Conservation (phyloP, 2,113 vertebrate species). For the Ranitomeya imitator region DNA sequence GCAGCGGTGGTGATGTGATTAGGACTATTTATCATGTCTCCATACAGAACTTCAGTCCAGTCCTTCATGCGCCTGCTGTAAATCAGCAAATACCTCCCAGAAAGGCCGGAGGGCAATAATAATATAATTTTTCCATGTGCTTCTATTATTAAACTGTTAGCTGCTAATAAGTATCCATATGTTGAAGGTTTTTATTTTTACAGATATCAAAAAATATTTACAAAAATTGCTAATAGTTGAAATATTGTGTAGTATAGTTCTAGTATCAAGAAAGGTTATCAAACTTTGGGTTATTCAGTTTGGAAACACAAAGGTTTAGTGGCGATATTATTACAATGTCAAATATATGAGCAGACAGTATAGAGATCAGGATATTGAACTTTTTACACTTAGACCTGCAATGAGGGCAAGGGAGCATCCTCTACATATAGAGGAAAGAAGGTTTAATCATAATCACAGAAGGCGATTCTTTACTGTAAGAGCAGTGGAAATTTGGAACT, state of each 20-base stretch:
- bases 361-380: too few relatives aligned
- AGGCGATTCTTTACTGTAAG: too few relatives aligned
- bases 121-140: background rate
- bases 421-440: too few relatives aligned
- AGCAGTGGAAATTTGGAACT: too few relatives aligned
- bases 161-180: background rate
- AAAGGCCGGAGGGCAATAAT: background rate
- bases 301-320: too few relatives aligned
- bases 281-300: too few relatives aligned
- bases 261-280: too few relatives aligned
- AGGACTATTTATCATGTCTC: constrained; percentile 17
- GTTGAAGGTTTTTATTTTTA: background rate
- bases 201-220: background rate
- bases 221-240: background rate
- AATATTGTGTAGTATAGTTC: background rate
- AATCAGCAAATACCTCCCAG: background rate
- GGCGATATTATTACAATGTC: too few relatives aligned
- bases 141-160: background rate
- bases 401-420: too few relatives aligned
- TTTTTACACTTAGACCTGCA: too few relatives aligned
- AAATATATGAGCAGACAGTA: too few relatives aligned
- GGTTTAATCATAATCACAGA: too few relatives aligned
- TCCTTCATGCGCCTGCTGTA: constrained; percentile 3
- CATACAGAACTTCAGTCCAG: background rate
- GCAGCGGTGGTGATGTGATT: constrained; percentile 3